Evolutionary conservation across 2,113 vertebrate genomes (phyloP).

Genomic region (Hippoglossus stenolepis): DNA sequence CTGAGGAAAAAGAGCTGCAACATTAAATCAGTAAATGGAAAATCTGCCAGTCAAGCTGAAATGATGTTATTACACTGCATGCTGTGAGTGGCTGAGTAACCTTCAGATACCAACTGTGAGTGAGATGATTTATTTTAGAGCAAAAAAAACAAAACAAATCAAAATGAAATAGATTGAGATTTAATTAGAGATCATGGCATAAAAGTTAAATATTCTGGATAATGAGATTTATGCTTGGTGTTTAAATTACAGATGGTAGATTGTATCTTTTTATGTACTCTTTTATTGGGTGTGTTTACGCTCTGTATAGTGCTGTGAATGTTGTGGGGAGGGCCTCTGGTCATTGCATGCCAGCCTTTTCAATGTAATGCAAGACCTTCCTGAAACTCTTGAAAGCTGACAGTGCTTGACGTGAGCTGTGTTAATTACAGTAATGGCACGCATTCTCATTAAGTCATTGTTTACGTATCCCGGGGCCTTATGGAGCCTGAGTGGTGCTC

Average conservation of each 20-base stretch:
- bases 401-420: slow-evolving; percentile 82
- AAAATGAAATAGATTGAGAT: not conserved
- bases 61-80: not conserved
- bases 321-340: slow-evolving; percentile 53
- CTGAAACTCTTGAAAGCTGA: slow-evolving; percentile 76
- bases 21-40: not conserved
- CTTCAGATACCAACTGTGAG: slow-evolving; percentile 1
- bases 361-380: slow-evolving; percentile 70
- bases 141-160: not conserved
- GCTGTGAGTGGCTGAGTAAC: not conserved
- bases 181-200: not conserved
- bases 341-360: slow-evolving; percentile 60
- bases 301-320: slow-evolving; percentile 20
- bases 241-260: slow-evolving; percentile 36
- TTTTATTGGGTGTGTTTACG: slow-evolving; percentile 41
- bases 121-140: not conserved
- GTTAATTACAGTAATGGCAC: slow-evolving; percentile 86
- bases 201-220: not conserved
- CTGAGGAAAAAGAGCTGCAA: not conserved
- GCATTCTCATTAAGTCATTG: slow-evolving; percentile 83
- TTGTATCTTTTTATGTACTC: slow-evolving; percentile 17
- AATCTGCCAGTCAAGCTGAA: not conserved
- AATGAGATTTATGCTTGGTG: slow-evolving; percentile 8
- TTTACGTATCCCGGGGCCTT: slow-evolving; percentile 80
- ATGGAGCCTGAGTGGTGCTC: slow-evolving; percentile 65